Evolutionary conservation across 2,888 invertebrate genomes (phyloP), one percentile per base, ranked within the genome.

Genomic region (Amphipoea oculea): DNA sequence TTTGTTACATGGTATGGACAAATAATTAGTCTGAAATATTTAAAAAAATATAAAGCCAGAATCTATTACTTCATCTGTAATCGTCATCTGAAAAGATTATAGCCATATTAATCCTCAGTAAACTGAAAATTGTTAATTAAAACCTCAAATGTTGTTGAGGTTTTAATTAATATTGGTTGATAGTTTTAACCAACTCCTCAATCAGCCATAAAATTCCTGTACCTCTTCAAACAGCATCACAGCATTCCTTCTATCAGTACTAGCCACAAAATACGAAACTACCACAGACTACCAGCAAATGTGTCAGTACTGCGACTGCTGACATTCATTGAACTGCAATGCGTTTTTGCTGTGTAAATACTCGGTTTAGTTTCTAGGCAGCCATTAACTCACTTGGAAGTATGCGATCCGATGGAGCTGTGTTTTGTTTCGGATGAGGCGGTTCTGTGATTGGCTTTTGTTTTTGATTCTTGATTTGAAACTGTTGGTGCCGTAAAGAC

Each of bases 291-390:
- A 82, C 76, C 76, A 73, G 76, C 88, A 89, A 89, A 89, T 89
- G 88, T 92, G 89, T 89, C 91, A 90, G 79, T 84, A 81, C 72
- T 70, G 78, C 68, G 73, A n/a, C 67, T 75, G 78, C 81, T 83
- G 87, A 86, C 86, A 89, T 86, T 84, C 79, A 83, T 83, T 84
- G 86, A 85, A 85, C 83, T 83, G 75, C 73, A 83, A 77, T 83
- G 78, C 54, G 86, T 93, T 92, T 92, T 91, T 92, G 85, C 84
- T 66, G 68, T 68, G 79, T 82, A 81, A 82, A 87, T 85, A 81
- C 76, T 85, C 74, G 81, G 79, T 79, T 89, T 86, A 89, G 91
- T 92, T 92, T 92, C 91, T 89, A 90, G 82, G 82, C 77, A 62
- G 68, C 54, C 83, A 88, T 88, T 86, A 85, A 87, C 73, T 86